Conservation (phyloP, 2,113 vertebrate species). For the Pterophyllum scalare region DNA sequence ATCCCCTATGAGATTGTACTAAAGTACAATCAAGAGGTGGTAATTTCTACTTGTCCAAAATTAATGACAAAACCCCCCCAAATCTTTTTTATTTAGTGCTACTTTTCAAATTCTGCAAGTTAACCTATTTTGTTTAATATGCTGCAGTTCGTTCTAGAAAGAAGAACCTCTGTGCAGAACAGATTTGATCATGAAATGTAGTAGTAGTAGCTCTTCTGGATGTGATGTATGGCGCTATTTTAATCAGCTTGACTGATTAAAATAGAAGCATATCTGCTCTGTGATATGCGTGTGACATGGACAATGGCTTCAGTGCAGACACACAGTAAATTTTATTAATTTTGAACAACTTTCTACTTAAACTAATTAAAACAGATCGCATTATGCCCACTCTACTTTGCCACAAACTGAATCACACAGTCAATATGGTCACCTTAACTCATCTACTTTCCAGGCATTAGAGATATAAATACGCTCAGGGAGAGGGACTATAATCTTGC, state of each 20-base stretch:
- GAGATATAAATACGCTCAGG: constrained; percentile 2
- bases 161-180: not conserved
- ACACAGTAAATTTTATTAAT: not conserved
- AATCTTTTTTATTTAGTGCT: not conserved
- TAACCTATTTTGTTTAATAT: not conserved
- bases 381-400: not conserved
- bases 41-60: not conserved
- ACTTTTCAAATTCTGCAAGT: not conserved
- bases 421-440: constrained; percentile 14
- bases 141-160: too few species aligned
- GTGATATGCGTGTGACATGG: not conserved
- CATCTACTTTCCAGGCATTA: constrained; percentile 15
- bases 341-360: not conserved
- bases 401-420: not conserved
- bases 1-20: not conserved
- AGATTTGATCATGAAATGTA: not conserved
- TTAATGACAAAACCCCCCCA: too few species aligned
- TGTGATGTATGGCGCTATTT: not conserved
- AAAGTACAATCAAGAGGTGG: not conserved
- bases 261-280: not conserved
- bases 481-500: constrained; percentile 5
- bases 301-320: not conserved
- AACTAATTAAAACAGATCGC: not conserved
- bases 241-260: not conserved
- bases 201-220: not conserved